Evolutionary conservation across 2,888 invertebrate genomes (phyloP), one percentile per base, ranked within the genome.

Genomic region (Itoplectis maculator): DNA sequence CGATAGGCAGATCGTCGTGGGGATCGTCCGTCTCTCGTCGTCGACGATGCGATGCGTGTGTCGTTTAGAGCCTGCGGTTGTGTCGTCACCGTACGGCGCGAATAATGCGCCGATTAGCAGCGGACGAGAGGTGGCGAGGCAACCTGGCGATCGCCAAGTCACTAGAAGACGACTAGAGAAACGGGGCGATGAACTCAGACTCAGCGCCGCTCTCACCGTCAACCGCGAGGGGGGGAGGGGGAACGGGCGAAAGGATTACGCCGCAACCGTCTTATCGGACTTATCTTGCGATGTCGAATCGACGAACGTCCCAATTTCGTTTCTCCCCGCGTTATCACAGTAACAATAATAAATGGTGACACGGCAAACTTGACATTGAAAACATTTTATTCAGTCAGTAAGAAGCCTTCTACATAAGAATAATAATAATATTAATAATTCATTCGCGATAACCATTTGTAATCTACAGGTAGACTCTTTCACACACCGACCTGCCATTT

Each of bases 331-430:
- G 29, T 3, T 29, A 29, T 5, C 29, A 5, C 29, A 29, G 5
- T 29, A 29, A 29, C 5, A 29, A 29, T 18, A 9, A 70, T 29
- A 13, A 18, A 49, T 40, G n/a, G 42, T 29, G 29, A 29, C n/a
- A 29, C 63, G 56, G 9, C 35, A 70, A 54, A 42, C 13, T 78
- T 85, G 91, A 92, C 92, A 92, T 92, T 92, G 89, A 91, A 92
- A 92, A 92, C 92, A 92, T 92, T 92, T 92, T 92, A 92, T 92
- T 92, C 92, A 92, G 91, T 92, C 92, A 91, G 91, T 92, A 92
- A 92, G 91, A 92, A 92, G 92, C 91, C 89, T 90, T 91, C 91
- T 92, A 92, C 92, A 92, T 91, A 90, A 90, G 89, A 89, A 89
- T 89, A 88, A 88, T 88, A 88, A 89, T 89, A 86, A 87, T 88